Evolutionary conservation across 2,888 invertebrate genomes (phyloP).

Genomic region (Papilio gigon): DNA sequence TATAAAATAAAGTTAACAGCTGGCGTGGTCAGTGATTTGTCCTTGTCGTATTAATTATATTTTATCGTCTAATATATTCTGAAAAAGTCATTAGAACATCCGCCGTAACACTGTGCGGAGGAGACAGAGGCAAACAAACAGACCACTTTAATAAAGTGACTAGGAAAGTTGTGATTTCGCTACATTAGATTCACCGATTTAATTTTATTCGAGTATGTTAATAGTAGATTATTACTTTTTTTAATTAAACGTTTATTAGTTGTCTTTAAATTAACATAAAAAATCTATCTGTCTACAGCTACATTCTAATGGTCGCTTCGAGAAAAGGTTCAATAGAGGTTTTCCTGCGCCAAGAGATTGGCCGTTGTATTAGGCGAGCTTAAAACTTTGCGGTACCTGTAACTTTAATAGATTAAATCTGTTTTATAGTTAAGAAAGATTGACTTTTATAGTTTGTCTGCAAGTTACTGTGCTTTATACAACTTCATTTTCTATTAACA

Average conservation of each 20-base stretch:
- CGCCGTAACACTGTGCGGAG: background rate
- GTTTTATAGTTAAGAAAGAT: background rate
- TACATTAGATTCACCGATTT: background rate
- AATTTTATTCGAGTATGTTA: no score
- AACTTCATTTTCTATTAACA: conserved; percentile 22
- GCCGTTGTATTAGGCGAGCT: no score
- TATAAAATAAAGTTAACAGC: background rate
- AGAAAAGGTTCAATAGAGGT: no score
- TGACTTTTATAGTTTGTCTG: background rate
- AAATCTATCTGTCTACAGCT: no score
- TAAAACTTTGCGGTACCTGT: no score
- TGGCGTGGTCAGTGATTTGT: background rate
- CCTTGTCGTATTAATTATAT: background rate
- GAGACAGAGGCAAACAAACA: background rate
- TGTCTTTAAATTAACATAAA: no score
- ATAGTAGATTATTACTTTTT: no score
- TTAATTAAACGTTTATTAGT: no score
- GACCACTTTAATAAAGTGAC: background rate
- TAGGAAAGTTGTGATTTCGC: conserved; percentile 7
- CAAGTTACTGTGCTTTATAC: background rate
- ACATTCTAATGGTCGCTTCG: no score
- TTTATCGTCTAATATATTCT: conserved; percentile 11
- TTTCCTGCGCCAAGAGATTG: no score
- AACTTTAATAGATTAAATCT: no score
- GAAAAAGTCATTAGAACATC: conserved; percentile 12